Conservation (phyloP, 2,113 vertebrate species). For the Craseonycteris thonglongyai region DNA sequence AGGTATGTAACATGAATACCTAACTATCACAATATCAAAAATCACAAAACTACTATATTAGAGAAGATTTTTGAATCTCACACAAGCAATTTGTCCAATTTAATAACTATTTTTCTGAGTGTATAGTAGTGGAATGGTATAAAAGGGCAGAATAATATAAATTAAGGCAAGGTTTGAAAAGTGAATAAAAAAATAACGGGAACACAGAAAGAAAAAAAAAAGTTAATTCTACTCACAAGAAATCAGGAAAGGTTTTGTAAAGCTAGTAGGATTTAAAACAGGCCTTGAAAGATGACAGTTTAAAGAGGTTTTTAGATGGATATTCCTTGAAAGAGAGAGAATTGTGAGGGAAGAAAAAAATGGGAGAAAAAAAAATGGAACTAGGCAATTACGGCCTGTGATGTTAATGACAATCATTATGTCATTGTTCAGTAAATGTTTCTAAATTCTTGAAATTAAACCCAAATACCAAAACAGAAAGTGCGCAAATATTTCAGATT, state of each 20-base stretch:
- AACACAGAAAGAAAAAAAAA: background rate
- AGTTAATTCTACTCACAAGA: background rate
- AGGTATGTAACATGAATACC: background rate
- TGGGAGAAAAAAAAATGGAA: background rate
- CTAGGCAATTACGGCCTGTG: background rate
- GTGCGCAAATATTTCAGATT: background rate
- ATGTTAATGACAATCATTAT: background rate
- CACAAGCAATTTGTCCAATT: background rate
- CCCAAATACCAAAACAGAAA: background rate
- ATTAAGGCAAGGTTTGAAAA: background rate
- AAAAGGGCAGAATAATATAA: background rate
- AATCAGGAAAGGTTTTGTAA: background rate
- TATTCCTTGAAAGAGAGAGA: background rate
- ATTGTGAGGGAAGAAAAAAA: background rate
- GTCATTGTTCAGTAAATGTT: background rate
- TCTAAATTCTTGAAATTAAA: background rate
- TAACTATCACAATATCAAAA: background rate
- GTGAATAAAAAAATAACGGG: background rate
- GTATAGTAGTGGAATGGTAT: background rate
- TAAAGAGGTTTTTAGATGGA: background rate
- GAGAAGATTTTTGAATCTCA: background rate
- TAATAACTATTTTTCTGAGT: background rate
- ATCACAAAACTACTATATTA: background rate
- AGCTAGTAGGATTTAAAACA: background rate
- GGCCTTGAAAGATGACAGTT: background rate